phyloP scores from a whole-genome alignment of 1,140 invertebrate species.

The Hestina assimilis region DNA sequence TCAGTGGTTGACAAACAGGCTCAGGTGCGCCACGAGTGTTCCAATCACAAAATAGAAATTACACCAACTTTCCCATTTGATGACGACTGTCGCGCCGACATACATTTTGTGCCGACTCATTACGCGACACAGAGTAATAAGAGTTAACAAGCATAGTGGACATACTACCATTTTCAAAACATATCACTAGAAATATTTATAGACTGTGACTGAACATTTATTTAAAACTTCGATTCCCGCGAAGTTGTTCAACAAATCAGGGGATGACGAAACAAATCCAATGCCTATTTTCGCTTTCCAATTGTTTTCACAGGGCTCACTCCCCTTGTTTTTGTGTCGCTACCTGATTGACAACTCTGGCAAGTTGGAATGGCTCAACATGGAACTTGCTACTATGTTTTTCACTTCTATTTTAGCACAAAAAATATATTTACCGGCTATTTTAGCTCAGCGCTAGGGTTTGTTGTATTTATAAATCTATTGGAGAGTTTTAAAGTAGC shows the following conservation, averaged over 20 bases:
- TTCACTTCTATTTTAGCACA: constrained; percentile 23
- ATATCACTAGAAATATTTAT: not conserved
- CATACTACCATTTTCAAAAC: not conserved
- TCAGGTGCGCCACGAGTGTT: constrained; percentile 54
- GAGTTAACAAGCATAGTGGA: not conserved
- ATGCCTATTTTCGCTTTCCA: constrained; percentile 55
- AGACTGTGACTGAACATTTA: not conserved
- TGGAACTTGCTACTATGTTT: constrained; percentile 45
- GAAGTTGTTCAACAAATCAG: constrained; percentile 40
- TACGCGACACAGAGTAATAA: constrained; percentile 10
- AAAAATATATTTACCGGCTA: constrained; percentile 10
- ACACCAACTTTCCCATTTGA: constrained; percentile 31
- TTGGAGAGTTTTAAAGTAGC: not conserved
- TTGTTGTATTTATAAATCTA: not conserved
- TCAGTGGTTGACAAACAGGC: constrained; percentile 52
- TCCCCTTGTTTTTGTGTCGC: constrained; percentile 38
- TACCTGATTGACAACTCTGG: constrained; percentile 38
- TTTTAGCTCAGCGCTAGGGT: not conserved
- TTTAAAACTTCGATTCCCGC: constrained; percentile 13
- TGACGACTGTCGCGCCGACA: constrained; percentile 19
- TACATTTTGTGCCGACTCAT: constrained; percentile 29
- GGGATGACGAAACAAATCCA: constrained; percentile 54
- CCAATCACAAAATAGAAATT: constrained; percentile 71
- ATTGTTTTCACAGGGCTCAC: constrained; percentile 49
- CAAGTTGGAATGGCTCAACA: constrained; percentile 45